Evolutionary conservation across 2,113 vertebrate genomes (phyloP).

Genomic region (Clarias gariepinus): DNA sequence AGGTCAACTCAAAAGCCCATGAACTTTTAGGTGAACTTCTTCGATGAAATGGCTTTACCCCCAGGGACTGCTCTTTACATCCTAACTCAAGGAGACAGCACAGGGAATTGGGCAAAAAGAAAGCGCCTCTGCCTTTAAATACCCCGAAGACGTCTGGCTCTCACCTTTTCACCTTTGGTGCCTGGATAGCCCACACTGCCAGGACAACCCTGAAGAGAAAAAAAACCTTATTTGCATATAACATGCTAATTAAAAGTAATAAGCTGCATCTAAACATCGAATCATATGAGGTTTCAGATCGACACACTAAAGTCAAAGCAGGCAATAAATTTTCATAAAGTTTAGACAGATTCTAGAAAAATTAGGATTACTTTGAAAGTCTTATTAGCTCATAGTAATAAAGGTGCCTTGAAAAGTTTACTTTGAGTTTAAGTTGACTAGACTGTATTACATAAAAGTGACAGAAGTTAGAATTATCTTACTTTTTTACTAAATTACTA

Average conservation of each 20-base stretch:
- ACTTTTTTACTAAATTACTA: neutral
- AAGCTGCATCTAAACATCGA: neutral
- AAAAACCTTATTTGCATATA: neutral
- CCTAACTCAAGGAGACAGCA: slow-evolving; percentile 36
- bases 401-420: neutral
- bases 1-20: slow-evolving; percentile 9
- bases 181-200: slow-evolving; percentile 77
- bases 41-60: slow-evolving; percentile 23
- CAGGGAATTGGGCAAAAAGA: neutral
- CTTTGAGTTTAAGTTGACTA: neutral
- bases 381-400: neutral
- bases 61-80: neutral
- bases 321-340: neutral
- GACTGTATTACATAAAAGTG: neutral
- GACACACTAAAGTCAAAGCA: neutral
- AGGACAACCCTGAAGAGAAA: slow-evolving; percentile 73
- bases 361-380: neutral
- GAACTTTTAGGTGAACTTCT: slow-evolving; percentile 38
- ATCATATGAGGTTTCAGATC: neutral
- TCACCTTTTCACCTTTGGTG: slow-evolving; percentile 85
- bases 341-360: neutral
- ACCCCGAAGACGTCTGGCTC: slow-evolving; percentile 24
- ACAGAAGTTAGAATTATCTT: too few species aligned
- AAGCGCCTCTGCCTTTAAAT: neutral
- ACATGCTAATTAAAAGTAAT: neutral